These are phyloP conservation scores for Recurvirostra avosetta DNA, from an alignment of 2,113 vertebrate genomes.

Conservation along the genomic window DNA sequence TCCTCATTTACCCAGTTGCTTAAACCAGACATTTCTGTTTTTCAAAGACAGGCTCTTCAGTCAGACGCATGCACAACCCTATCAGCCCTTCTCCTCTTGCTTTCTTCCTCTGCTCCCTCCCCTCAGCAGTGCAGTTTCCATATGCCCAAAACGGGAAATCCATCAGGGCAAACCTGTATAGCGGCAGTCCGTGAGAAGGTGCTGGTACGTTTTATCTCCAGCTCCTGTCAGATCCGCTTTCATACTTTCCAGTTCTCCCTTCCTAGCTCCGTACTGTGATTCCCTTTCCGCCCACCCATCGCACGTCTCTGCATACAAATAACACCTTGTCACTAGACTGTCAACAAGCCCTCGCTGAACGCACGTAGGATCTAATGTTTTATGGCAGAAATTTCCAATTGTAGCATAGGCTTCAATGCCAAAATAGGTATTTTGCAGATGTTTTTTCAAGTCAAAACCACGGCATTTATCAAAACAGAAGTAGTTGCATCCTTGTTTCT, in stretches of 20 bases:
- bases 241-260: not conserved
- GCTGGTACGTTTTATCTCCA: rapidly evolving
- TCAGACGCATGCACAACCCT: rapidly evolving
- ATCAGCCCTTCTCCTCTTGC: not conserved
- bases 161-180: not conserved
- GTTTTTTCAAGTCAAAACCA: not conserved
- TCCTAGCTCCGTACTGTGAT: not conserved
- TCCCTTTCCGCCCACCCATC: not conserved
- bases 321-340: not conserved
- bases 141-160: too few species aligned
- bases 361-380: not conserved
- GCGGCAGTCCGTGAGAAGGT: not conserved
- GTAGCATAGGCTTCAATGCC: not conserved
- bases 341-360: not conserved
- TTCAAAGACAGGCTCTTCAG: not conserved
- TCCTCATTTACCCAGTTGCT: not conserved
- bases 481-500: not conserved
- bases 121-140: not conserved
- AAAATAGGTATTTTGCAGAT: not conserved
- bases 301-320: not conserved
- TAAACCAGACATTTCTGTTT: not conserved
- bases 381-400: not conserved
- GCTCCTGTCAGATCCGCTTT: not conserved
- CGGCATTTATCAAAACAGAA: not conserved
- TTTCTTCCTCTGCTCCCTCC: not conserved